Base-by-base conservation (phyloP, 2,888 invertebrate genomes). In the Cerastis leucographa region DNA sequence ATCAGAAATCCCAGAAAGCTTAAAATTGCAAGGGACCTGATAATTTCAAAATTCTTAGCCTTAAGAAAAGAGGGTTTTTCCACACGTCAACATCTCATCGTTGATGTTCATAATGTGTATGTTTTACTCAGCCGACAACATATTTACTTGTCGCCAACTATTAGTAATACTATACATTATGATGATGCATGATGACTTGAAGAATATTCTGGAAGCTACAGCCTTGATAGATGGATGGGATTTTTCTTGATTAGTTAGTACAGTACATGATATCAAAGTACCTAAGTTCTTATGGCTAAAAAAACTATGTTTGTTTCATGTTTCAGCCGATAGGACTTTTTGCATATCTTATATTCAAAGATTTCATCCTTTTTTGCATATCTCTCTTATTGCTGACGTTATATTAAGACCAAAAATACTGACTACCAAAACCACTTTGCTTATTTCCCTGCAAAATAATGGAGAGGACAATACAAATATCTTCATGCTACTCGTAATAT, bases 71-170 rank as follows among this genome's bases (percentile, higher is more conserved):
- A 69, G 46, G 29, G 14, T 62, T 62, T n/a, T 65, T 69, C 68
- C 56, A 59, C 67, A 51, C 9, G 35, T 35, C 11, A 49, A 25
- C 14, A 46, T n/a, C 17, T 51, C 19, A 17, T 25, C 1, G 25
- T 61, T 62, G 12, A 49, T 54, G 56, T 25, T 35, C 12, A 7
- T 81, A 76, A 80, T 75, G 25, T 9, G 66, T 83, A 69, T 74
- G 17, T 71, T 78, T 78, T 59, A 59, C 35, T n/a, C 9, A 42
- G 17, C 40, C n/a, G 51, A 75, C 22, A 29, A 74, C 25, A 65
- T 81, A 54, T 73, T 73, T 25, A 42, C 82, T 62, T 65, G 71
- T 66, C 46, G 54, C 6, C 40, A 49, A 54, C 25, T 72, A 59
- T 85, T 69, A 70, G 40, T 44, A 42, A 66, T 17, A 56, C 25